Conservation (phyloP, 2,888 invertebrate species). For the Palloptera scutellata region DNA sequence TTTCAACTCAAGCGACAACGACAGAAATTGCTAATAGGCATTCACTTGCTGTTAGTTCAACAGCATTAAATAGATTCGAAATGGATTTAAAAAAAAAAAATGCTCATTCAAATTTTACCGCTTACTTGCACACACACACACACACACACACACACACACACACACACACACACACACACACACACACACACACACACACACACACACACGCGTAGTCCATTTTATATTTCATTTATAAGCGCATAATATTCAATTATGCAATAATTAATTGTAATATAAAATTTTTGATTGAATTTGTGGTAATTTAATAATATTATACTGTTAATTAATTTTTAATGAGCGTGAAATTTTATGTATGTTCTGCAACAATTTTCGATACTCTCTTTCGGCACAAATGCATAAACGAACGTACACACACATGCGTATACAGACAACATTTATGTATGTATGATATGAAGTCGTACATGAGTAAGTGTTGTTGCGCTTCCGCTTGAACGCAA, state of each 20-base stretch:
- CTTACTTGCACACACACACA: conserved; percentile 9
- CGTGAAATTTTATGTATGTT: too few species aligned
- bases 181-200: not conserved
- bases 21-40: not conserved
- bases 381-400: too few species aligned
- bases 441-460: not conserved
- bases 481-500: too few species aligned
- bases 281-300: too few species aligned
- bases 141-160: conserved; percentile 16
- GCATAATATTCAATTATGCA: not conserved
- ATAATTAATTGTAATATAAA: too few species aligned
- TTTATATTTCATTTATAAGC: not conserved
- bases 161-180: not conserved
- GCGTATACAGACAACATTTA: not conserved
- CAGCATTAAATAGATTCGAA: not conserved
- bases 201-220: not conserved
- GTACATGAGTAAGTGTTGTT: too few species aligned
- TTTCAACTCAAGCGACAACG: too few species aligned
- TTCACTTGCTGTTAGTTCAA: not conserved
- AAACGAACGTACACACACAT: too few species aligned
- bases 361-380: too few species aligned
- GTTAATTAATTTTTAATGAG: too few species aligned
- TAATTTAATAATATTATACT: too few species aligned
- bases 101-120: too few species aligned
- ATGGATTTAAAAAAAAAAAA: not conserved